These are phyloP conservation scores for Poeciliopsis infans DNA, from an alignment of 2,797 vertebrate genomes.

Conservation along the genomic window DNA sequence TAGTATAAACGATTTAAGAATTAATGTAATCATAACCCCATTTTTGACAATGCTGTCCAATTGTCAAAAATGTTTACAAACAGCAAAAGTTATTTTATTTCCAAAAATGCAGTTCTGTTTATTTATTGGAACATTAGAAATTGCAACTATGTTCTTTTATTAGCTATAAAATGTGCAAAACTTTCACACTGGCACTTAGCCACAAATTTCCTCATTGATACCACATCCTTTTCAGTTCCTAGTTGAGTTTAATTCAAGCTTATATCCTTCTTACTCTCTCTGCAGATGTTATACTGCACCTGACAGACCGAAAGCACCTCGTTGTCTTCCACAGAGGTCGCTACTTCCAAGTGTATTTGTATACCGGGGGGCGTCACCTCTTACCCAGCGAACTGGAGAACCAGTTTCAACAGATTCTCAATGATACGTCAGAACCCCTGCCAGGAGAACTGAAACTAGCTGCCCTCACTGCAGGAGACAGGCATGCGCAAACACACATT, in stretches of 20 bases:
- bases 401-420: conserved; percentile 94
- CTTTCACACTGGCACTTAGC: background rate
- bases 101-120: background rate
- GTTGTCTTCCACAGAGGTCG: conserved; percentile 92
- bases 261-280: background rate
- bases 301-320: conserved; percentile 89
- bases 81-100: background rate
- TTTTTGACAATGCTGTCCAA: background rate
- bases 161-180: background rate
- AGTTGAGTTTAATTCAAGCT: background rate
- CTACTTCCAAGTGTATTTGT: conserved; percentile 91
- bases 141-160: background rate
- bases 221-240: background rate
- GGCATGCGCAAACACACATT: conserved; percentile 71
- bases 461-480: conserved; percentile 89
- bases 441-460: conserved; percentile 89
- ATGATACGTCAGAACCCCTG: conserved; percentile 85
- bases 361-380: conserved; percentile 88
- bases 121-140: background rate
- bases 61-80: background rate
- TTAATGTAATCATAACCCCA: background rate
- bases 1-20: background rate
- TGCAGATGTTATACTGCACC: conserved; percentile 87
- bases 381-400: conserved; percentile 88
- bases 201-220: background rate